A percentile compares a stretch with the other conserved stretches of the same genome.
Evolutionary conservation across 2,888 invertebrate genomes (phyloP).

Genomic region (Heteropelma amictum): DNA sequence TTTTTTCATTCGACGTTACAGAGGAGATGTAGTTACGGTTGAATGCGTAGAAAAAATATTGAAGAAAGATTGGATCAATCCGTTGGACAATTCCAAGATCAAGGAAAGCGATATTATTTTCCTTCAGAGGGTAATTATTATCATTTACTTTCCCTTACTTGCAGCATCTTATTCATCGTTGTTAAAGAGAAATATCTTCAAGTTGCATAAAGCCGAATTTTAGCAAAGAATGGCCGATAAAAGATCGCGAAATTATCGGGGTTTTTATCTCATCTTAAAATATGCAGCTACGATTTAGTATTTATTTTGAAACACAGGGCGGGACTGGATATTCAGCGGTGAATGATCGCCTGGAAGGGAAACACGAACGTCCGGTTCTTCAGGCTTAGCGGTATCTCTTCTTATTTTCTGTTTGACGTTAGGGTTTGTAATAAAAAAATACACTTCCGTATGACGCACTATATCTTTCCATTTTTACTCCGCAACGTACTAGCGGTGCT

Average conservation of each 20-base stretch:
- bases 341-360: constrained; percentile 90
- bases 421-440: background rate
- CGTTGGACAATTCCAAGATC: constrained; percentile 90
- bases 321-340: constrained; percentile 96
- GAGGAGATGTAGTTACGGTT: constrained; percentile 96
- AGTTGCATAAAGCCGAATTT: too few species aligned
- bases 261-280: too few species aligned
- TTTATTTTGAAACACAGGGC: constrained; percentile 82
- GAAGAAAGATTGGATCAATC: constrained; percentile 97
- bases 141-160: background rate
- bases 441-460: background rate
- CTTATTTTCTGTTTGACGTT: background rate
- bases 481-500: too few species aligned
- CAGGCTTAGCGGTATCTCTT: constrained; percentile 82
- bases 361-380: constrained; percentile 89
- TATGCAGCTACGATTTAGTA: too few species aligned
- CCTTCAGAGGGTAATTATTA: constrained; percentile 86
- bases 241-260: too few species aligned
- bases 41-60: constrained; percentile 98
- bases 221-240: too few species aligned
- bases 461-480: background rate
- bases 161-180: too few species aligned
- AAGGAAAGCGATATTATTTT: constrained; percentile 95
- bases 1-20: constrained; percentile 77
- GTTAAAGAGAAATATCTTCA: too few species aligned